Evolutionary conservation across 2,797 vertebrate species (phyloP), one percentile per base, ranked within the genome.

Genomic region (Leptodactylus fallax): DNA sequence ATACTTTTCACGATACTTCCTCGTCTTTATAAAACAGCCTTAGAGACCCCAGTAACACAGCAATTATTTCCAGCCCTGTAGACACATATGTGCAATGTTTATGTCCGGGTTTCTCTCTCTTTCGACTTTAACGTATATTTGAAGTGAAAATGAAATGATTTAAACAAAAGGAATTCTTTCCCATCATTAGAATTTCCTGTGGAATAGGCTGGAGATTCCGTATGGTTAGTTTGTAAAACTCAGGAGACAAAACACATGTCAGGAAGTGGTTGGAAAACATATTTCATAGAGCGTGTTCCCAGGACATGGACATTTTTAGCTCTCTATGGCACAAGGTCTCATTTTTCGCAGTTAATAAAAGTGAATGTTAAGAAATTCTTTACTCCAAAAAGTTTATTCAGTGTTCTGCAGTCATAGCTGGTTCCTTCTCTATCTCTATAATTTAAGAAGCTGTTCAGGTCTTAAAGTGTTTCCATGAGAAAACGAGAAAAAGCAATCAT

Each of bases 91-190:
- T 58, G 17, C 23, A 65, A 63, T 84, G 81, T 88, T 88, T 88
- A 88, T 53, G 55, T 83, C 56, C 61, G 3, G 51, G 21, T 10
- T 67, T 79, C 53, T 16, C 53, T 45, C 36, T 69, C 23, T 61
- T 76, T 82, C 67, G 2, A 56, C 71, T 77, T 69, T 69, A 60
- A 81, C 81, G 58, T 55, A 85, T 83, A 74, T 86, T 77, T 85
- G 60, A 85, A 88, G 79, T 56, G 79, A 88, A 88, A 88, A 81
- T 89, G 21, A 79, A 89, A 86, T 86, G 36, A 83, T 86, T 89
- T 86, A 86, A 89, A 89, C 88, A 89, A 89, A 83, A 47, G 71
- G 84, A 89, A 89, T 89, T 86, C 83, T 89, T 89, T 89, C 88
- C 88, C 88, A 89, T 82, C 78, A 71, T 83, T 89, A 71, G 69